Evolutionary conservation across 2,797 vertebrate species (phyloP), one percentile per base, ranked within the genome.

Genomic region (Tapera naevia): DNA sequence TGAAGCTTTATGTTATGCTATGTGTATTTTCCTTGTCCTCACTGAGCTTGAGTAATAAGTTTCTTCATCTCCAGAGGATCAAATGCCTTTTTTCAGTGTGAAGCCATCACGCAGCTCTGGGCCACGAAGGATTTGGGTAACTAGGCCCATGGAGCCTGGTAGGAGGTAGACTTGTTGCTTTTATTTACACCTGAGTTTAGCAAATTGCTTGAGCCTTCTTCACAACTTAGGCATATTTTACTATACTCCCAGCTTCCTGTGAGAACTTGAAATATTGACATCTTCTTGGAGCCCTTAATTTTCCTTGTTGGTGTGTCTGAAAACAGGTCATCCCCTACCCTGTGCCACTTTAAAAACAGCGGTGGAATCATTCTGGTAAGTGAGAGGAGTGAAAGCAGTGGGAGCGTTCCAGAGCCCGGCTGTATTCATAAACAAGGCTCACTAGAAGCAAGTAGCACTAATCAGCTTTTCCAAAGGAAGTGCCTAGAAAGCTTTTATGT

Each of bases 381-480:
- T 10, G 39, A 90, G 76, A 91, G 70, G 67, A 91, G 45, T 60
- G 82, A 90, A 72, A 64, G 65, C 74, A 33, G 69, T 61, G 50
- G 51, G 84, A 91, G 57, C 7, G 2, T 94, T 95, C 88, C 83
- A 75, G 94, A 91, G 86, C 89, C 75, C 3, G 17, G 50, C 45
- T 76, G 74, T 89, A 58, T 81, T 67, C 53, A n/a, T 78, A 82
- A 94, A 60, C 2, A 13, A 85, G 78, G 91, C 27, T 92, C 67
- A 13, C 83, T 87, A 94, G 88, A 95, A 84, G 80, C 94, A 82
- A 84, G 76, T 91, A 94, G 73, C 86, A 84, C 92, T 96, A 87
- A 97, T 82, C 88, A 96, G 80, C 91, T 96, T 96, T 96, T 96
- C 93, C 88, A 90, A 90, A 96, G 80, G 86, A 96, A 94, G 96